A percentile compares a stretch with the other conserved stretches of the same genome.
These are phyloP conservation scores for Temnothorax ravouxi DNA, from an alignment of 2,888 invertebrate genomes.

Conservation along the genomic window DNA sequence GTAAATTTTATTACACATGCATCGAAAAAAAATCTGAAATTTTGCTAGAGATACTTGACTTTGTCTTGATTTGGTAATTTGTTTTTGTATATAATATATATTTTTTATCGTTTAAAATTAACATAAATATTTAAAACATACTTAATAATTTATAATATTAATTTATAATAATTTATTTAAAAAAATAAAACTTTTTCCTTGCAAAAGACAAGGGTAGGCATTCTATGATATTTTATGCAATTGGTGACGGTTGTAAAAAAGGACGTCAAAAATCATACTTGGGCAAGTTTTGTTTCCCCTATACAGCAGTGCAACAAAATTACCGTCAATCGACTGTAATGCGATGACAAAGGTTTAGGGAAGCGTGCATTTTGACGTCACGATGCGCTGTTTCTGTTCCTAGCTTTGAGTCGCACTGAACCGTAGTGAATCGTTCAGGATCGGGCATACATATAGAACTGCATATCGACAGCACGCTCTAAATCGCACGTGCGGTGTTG, in stretches of 20 bases:
- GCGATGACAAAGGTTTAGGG: slow-evolving; percentile 75
- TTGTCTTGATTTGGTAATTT: too few species aligned
- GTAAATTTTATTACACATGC: not conserved
- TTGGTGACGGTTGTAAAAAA: not conserved
- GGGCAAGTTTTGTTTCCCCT: slow-evolving; percentile 15
- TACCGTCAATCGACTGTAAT: slow-evolving; percentile 73
- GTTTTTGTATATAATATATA: too few species aligned
- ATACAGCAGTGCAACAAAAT: slow-evolving; percentile 64
- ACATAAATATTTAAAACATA: too few species aligned
- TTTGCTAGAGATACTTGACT: too few species aligned
- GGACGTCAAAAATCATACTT: not conserved
- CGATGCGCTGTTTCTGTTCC: slow-evolving; percentile 64
- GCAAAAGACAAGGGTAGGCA: not conserved
- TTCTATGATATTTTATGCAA: not conserved
- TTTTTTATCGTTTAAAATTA: too few species aligned
- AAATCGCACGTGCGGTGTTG: slow-evolving; percentile 53
- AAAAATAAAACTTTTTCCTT: not conserved
- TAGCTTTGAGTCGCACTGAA: slow-evolving; percentile 33
- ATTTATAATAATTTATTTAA: not conserved
- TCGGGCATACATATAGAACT: slow-evolving; percentile 53
- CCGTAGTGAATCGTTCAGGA: slow-evolving; percentile 64
- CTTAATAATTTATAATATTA: not conserved
- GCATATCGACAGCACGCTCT: slow-evolving; percentile 63
- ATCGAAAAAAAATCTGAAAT: not conserved
- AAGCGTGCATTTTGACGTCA: slow-evolving; percentile 75